These are phyloP conservation scores for Aphidius ervi DNA, from an alignment of 1,140 invertebrate species.

Conservation along the genomic window DNA sequence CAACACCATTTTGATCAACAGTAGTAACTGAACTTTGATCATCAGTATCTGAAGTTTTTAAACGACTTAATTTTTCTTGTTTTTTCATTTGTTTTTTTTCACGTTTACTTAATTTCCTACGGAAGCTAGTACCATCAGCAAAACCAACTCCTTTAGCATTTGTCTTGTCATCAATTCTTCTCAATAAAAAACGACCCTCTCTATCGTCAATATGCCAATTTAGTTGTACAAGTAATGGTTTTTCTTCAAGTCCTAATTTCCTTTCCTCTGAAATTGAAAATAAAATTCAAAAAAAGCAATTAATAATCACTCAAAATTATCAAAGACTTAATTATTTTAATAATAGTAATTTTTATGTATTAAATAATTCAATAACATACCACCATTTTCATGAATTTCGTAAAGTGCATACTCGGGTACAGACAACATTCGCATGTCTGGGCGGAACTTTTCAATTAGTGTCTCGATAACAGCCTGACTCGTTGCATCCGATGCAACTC, in stretches of 20 bases:
- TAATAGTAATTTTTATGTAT: not conserved
- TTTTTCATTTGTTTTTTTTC: constrained; percentile 99
- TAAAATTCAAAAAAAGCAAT: not conserved
- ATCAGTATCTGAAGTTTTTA: constrained; percentile 66
- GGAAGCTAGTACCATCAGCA: constrained; percentile 65
- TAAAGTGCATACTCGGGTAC: constrained; percentile 94
- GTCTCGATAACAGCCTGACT: constrained; percentile 93
- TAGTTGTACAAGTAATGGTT: constrained; percentile 94
- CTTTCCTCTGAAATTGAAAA: constrained; percentile 70
- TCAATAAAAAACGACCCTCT: constrained; percentile 93
- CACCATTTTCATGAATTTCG: constrained; percentile 94
- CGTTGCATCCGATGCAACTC: constrained; percentile 93
- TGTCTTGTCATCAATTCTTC: constrained; percentile 78
- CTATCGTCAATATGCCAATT: constrained; percentile 99
- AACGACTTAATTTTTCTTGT: constrained; percentile 84
- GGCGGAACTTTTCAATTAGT: constrained; percentile 97
- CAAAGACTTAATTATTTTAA: too few species aligned
- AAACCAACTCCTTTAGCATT: constrained; percentile 59
- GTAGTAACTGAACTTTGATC: constrained; percentile 57
- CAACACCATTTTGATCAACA: constrained; percentile 81
- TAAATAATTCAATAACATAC: constrained; percentile 46
- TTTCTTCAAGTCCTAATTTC: constrained; percentile 82
- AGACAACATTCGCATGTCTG: constrained; percentile 98
- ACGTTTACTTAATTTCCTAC: constrained; percentile 93
- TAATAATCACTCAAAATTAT: too few species aligned